Conservation (phyloP, 64 coral and sea anemone species). For the Anthopleura sola region DNA sequence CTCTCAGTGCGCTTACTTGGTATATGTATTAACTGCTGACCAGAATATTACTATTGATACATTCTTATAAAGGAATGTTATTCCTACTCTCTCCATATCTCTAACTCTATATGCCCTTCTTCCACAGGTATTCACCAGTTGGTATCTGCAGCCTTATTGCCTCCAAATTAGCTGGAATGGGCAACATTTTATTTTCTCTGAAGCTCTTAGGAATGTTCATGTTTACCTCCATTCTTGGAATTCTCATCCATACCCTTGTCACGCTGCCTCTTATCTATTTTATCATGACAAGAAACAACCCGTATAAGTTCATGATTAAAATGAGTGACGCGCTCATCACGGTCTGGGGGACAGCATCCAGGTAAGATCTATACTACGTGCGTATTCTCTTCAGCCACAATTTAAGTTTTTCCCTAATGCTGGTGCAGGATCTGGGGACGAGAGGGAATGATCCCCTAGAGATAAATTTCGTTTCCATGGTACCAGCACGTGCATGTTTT, state of each 20-base stretch:
- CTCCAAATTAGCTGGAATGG: slow-evolving; percentile 64
- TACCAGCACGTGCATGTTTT: background rate
- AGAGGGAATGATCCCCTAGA: too few relatives aligned
- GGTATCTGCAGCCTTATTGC: slow-evolving; percentile 87
- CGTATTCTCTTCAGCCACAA: background rate
- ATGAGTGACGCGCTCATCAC: slow-evolving; percentile 74
- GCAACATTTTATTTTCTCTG: slow-evolving; percentile 38
- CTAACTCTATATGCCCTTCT: background rate
- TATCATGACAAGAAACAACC: slow-evolving; percentile 64
- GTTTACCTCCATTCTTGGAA: slow-evolving; percentile 39
- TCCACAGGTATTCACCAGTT: slow-evolving; percentile 56
- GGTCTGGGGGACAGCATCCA: slow-evolving; percentile 75
- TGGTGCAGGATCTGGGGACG: too few relatives aligned
- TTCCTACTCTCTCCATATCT: background rate
- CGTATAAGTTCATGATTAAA: slow-evolving; percentile 52
- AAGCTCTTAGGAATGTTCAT: slow-evolving; percentile 56
- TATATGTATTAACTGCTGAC: too few relatives aligned
- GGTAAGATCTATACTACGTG: slow-evolving; percentile 33
- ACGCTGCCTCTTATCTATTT: slow-evolving; percentile 70
- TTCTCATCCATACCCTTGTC: slow-evolving; percentile 49
- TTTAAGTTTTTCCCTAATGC: background rate
- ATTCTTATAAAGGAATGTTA: background rate
- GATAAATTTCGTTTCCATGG: too few relatives aligned
- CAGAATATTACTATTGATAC: too few relatives aligned
- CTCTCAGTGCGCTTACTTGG: too few relatives aligned